Evolutionary conservation across 2,113 vertebrate genomes (phyloP).

Genomic region (Cyanoderma ruficeps): DNA sequence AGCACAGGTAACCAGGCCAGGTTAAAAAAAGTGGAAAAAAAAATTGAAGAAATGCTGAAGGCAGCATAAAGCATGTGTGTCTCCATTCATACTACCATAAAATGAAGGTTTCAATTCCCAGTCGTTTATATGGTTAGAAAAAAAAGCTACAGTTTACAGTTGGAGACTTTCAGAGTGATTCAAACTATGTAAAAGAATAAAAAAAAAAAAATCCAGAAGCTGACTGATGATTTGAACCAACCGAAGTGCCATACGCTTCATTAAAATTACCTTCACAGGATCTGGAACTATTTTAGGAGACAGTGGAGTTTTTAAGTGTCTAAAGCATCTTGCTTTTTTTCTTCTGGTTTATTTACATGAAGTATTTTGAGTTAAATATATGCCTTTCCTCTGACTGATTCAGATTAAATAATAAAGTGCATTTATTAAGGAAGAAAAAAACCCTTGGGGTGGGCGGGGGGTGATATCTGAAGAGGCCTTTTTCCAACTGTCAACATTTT

Average conservation of each 20-base stretch:
- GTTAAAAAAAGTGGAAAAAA: background rate
- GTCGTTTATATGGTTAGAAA: slow-evolving; percentile 32
- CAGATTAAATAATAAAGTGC: slow-evolving; percentile 14
- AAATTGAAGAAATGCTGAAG: background rate
- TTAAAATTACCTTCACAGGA: slow-evolving; percentile 31
- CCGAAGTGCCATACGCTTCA: slow-evolving; percentile 10
- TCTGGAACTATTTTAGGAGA: background rate
- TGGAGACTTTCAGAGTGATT: slow-evolving; percentile 21
- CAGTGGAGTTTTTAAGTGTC: background rate
- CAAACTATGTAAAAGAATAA: background rate
- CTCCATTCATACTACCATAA: background rate
- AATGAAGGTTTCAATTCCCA: slow-evolving; percentile 4
- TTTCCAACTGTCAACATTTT: slow-evolving; percentile 64
- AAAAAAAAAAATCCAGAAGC: background rate
- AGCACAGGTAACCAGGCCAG: background rate
- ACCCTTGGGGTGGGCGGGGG: background rate
- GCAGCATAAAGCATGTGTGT: background rate
- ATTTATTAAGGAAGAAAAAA: background rate
- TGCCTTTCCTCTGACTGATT: background rate
- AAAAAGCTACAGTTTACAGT: slow-evolving; percentile 24
- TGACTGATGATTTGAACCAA: slow-evolving; percentile 25
- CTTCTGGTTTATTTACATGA: background rate
- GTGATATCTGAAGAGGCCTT: slow-evolving; percentile 14
- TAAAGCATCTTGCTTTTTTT: background rate
- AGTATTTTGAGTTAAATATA: slow-evolving; percentile 27